These are phyloP conservation scores for Tupaia chinensis DNA, from an alignment of 2,113 vertebrate genomes.

Conservation along the genomic window DNA sequence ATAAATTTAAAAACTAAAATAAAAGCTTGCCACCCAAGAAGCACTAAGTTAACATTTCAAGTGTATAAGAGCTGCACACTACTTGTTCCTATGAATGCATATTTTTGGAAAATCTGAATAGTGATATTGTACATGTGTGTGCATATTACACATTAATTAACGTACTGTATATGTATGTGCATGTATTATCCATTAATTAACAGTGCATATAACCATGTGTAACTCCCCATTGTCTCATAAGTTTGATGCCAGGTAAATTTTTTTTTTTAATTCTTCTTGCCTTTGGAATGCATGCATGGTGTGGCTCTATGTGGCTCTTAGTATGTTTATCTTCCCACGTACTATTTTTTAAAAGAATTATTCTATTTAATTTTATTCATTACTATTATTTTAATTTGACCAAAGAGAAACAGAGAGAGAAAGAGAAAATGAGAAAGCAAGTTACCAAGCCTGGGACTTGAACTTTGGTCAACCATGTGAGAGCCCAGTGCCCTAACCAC, in stretches of 20 bases:
- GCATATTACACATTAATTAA: neutral
- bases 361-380: no score
- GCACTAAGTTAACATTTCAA: slow-evolving; percentile 17
- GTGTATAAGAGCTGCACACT: neutral
- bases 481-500: no score
- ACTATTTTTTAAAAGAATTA: neutral
- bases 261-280: neutral
- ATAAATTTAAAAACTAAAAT: neutral
- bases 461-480: no score
- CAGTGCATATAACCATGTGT: neutral
- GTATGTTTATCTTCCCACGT: neutral
- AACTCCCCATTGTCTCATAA: slow-evolving; percentile 44
- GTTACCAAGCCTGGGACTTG: no score
- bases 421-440: no score
- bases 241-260: neutral
- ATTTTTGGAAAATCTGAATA: slow-evolving; percentile 20
- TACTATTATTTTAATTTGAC: no score
- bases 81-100: slow-evolving; percentile 49
- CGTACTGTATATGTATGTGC: neutral
- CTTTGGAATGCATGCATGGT: neutral
- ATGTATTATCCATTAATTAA: neutral
- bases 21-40: slow-evolving; percentile 15
- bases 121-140: neutral
- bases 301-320: neutral
- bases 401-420: no score